Evolutionary conservation across 2,888 invertebrate genomes (phyloP).

Genomic region (Galerucella pusilla): DNA sequence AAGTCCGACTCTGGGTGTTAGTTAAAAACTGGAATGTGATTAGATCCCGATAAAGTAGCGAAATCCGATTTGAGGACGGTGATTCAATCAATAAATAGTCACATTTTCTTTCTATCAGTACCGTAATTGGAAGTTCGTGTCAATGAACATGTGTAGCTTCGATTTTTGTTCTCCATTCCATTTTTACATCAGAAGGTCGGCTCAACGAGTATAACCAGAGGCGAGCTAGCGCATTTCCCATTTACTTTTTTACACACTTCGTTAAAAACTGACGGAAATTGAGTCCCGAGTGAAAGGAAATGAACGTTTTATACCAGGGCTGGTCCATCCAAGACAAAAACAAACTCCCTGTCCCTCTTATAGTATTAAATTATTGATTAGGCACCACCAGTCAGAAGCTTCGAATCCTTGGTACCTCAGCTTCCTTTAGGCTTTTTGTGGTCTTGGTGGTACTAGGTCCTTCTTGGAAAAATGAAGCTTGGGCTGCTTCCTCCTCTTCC

Average conservation of each 20-base stretch:
- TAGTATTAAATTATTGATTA: too few relatives aligned
- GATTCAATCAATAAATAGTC: neutral
- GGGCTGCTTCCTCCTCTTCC: too few relatives aligned
- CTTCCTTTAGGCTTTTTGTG: too few relatives aligned
- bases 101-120: neutral
- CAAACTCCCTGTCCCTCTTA: too few relatives aligned
- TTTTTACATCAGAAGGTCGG: neutral
- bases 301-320: too few relatives aligned
- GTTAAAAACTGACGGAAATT: too few relatives aligned
- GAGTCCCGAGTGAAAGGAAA: too few relatives aligned
- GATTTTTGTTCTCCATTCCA: neutral
- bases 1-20: neutral
- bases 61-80: neutral
- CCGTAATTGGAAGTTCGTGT: conserved; percentile 1
- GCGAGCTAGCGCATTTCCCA: neutral
- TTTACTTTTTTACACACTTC: neutral
- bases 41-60: neutral
- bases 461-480: too few relatives aligned
- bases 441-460: too few relatives aligned
- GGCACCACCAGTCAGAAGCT: too few relatives aligned
- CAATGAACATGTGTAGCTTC: conserved; percentile 1
- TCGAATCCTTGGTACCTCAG: too few relatives aligned
- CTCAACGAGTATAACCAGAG: neutral
- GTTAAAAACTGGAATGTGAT: neutral
- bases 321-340: too few relatives aligned